phyloP scores from a whole-genome alignment of 2,797 vertebrate species.

The Varecia variegata region DNA sequence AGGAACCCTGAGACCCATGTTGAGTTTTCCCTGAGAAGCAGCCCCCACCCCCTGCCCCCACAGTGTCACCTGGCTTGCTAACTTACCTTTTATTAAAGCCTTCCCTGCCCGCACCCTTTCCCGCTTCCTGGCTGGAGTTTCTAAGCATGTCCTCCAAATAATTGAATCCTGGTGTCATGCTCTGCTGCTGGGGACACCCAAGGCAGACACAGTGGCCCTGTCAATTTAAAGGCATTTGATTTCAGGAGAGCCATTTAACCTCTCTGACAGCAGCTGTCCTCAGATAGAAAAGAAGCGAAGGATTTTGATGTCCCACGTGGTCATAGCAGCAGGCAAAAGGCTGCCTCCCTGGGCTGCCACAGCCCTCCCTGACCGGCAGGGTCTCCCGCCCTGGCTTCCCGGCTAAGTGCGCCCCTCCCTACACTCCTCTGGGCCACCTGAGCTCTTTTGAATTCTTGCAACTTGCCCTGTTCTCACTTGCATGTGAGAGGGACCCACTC shows the following conservation, averaged over 20 bases:
- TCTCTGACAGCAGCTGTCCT: background rate
- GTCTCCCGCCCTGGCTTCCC: background rate
- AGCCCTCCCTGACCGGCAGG: background rate
- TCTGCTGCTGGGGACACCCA: background rate
- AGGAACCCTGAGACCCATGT: background rate
- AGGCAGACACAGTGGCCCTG: background rate
- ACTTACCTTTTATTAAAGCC: background rate
- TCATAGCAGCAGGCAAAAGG: background rate
- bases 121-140: background rate
- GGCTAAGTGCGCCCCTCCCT: background rate
- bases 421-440: background rate
- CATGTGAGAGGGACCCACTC: background rate
- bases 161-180: background rate
- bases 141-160: background rate
- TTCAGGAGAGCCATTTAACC: background rate
- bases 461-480: background rate
- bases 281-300: background rate
- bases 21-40: background rate
- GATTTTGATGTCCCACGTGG: background rate
- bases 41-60: background rate
- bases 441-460: background rate
- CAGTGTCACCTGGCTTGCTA: too few relatives aligned
- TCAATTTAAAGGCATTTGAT: background rate
- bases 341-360: background rate
- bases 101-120: background rate